Conservation (phyloP, 2,797 vertebrate species). For the Gallinago nigripennis region DNA sequence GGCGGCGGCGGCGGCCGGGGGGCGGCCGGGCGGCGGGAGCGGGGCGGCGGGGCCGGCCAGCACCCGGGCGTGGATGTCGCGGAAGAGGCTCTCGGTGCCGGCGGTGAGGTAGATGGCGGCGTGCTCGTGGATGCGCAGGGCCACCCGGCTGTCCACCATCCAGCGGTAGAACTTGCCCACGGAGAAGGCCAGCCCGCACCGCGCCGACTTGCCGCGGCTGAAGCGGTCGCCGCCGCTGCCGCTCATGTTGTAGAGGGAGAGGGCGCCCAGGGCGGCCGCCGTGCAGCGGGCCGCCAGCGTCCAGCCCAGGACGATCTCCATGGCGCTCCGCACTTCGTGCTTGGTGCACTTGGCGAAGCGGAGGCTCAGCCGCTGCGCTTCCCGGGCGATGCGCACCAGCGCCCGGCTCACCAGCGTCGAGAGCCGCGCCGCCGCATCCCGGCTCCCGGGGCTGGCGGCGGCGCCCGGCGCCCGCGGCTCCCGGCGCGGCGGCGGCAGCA, state of each 20-base stretch:
- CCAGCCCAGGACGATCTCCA: constrained; percentile 91
- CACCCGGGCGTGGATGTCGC: constrained; percentile 84
- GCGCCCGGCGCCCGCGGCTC: constrained; percentile 59
- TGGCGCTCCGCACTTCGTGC: constrained; percentile 94
- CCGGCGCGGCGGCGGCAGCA: constrained; percentile 81
- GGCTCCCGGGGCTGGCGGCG: not conserved
- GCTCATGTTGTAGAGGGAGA: constrained; percentile 96
- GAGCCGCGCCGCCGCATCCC: constrained; percentile 84
- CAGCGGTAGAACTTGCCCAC: constrained; percentile 96
- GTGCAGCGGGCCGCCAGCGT: constrained; percentile 87
- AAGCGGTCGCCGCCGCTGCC: constrained; percentile 92
- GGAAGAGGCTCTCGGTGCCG: constrained; percentile 92
- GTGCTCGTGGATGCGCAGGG: constrained; percentile 92
- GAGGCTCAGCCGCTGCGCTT: constrained; percentile 93
- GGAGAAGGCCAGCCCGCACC: constrained; percentile 91
- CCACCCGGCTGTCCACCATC: constrained; percentile 95
- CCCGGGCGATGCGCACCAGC: constrained; percentile 89
- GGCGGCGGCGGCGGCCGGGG: not conserved
- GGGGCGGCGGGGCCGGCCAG: constrained; percentile 38
- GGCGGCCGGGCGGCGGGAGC: constrained; percentile 63
- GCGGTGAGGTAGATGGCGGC: constrained; percentile 95
- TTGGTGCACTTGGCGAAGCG: constrained; percentile 96
- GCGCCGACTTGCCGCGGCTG: constrained; percentile 89
- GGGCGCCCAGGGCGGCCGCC: constrained; percentile 86
- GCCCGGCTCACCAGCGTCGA: constrained; percentile 89